A percentile compares a stretch with the other conserved stretches of the same genome.
Evolutionary conservation across 2,113 vertebrate genomes (phyloP).

Genomic region (Lota lota): DNA sequence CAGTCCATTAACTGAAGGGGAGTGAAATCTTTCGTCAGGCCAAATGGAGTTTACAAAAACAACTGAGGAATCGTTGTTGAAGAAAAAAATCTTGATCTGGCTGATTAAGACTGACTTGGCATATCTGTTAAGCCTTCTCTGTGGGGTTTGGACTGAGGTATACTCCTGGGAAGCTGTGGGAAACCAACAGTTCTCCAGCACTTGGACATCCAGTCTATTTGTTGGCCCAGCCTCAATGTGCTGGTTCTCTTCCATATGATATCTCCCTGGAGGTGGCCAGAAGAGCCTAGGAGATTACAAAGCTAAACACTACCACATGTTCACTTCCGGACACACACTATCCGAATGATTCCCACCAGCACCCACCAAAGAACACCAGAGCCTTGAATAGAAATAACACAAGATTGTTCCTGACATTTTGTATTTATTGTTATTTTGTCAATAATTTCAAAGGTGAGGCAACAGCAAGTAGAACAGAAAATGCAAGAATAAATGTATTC

Average conservation of each 20-base stretch:
- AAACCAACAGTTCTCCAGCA: slow-evolving; percentile 68
- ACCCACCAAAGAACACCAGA: slow-evolving; percentile 28
- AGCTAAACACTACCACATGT: slow-evolving; percentile 78
- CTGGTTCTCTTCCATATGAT: slow-evolving; percentile 67
- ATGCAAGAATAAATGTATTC: slow-evolving; percentile 60
- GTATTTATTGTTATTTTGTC: too few species aligned
- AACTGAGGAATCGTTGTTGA: slow-evolving; percentile 43
- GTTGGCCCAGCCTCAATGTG: slow-evolving; percentile 60
- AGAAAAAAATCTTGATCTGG: slow-evolving; percentile 48
- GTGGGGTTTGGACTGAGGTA: slow-evolving; percentile 70
- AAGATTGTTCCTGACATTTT: slow-evolving; percentile 6
- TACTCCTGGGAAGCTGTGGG: slow-evolving; percentile 58
- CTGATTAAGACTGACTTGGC: slow-evolving; percentile 60
- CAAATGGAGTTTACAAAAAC: slow-evolving; percentile 46
- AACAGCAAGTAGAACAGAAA: slow-evolving; percentile 57
- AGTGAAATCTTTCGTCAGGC: slow-evolving; percentile 31
- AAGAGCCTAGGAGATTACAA: slow-evolving; percentile 68
- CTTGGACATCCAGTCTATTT: slow-evolving; percentile 67
- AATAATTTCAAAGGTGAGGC: slow-evolving; percentile 51
- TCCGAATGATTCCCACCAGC: slow-evolving; percentile 39
- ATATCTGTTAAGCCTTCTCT: slow-evolving; percentile 48
- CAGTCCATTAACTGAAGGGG: slow-evolving; percentile 50
- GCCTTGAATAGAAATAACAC: slow-evolving; percentile 54
- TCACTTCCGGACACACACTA: slow-evolving; percentile 67
- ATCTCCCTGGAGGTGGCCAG: slow-evolving; percentile 66